A percentile compares a stretch with the other conserved stretches of the same genome.
Evolutionary conservation across 2,888 invertebrate species (phyloP).

Genomic region (Leptinotarsa tumamoca): DNA sequence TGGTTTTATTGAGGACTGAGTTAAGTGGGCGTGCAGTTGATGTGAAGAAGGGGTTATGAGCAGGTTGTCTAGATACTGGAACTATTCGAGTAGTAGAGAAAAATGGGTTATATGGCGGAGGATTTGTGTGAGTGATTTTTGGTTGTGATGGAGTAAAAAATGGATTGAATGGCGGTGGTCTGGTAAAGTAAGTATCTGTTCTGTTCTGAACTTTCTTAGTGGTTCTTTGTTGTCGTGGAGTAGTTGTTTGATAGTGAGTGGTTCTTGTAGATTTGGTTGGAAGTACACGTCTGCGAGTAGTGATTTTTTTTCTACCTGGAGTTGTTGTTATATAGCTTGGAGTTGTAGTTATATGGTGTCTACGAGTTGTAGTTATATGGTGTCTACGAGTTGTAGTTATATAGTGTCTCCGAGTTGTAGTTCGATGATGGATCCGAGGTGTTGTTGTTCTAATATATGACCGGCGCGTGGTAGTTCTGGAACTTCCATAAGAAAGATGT

Average conservation of each 20-base stretch:
- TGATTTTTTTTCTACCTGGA: slow-evolving; percentile 19
- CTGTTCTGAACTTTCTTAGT: slow-evolving; percentile 6
- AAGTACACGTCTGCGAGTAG: neutral
- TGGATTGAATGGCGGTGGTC: slow-evolving; percentile 25
- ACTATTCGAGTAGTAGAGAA: slow-evolving; percentile 10
- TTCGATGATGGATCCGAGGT: neutral
- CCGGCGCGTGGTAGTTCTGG: neutral
- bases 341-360: slow-evolving; percentile 14
- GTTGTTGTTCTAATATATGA: neutral
- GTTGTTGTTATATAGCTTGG: slow-evolving; percentile 24
- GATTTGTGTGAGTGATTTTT: neutral
- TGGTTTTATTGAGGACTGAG: neutral
- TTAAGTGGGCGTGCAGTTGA: slow-evolving; percentile 2
- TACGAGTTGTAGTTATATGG: slow-evolving; percentile 4
- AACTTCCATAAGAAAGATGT: neutral
- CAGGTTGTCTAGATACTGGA: slow-evolving; percentile 26
- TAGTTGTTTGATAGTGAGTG: slow-evolving; percentile 3
- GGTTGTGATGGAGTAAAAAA: slow-evolving; percentile 5
- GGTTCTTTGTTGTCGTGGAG: slow-evolving; percentile 5
- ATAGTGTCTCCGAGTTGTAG: neutral
- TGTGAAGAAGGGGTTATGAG: slow-evolving; percentile 28
- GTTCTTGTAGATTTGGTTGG: too few species aligned
- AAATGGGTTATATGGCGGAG: slow-evolving; percentile 31
- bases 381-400: neutral
- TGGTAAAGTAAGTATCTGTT: neutral